Base-by-base conservation (phyloP, 2,888 invertebrate genomes). In the Volucella inflata region DNA sequence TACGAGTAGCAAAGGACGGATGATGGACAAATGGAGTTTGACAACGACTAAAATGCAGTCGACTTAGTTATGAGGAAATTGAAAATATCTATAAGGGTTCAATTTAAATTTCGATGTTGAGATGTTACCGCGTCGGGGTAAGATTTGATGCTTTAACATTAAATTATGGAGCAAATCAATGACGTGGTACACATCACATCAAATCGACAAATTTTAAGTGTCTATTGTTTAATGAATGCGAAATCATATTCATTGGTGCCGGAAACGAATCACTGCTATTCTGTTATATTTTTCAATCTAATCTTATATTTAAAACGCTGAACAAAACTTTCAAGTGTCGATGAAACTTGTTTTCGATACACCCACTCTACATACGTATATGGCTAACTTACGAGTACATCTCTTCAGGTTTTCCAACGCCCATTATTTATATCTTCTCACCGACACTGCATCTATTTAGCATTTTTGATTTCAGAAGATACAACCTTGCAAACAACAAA, bases 321-420 rank as follows among this genome's bases (percentile, higher is more conserved):
- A 10, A 44, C 38, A 68, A 65, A 59, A 77, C 71, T 51, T 51
- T 82, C 60, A 10, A 30, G 4, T 62, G 12, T 60, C 21, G 36
- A 59, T 14, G 46, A 21, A 42, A 60, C 51, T 40, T 36, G 53
- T 55, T 40, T 36, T 21, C 50, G 21, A n/a, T 14, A 8, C 40
- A 50, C 44, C 16, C 48, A 72, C 40, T 81, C 55, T 59, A 67
- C 62, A 80, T 72, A 30, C 30, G n/a, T 30, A 30, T 85, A 75
- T 55, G 71, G 70, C 67, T 55, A 68, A 57, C n/a, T n/a, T n/a
- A n/a, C n/a, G n/a, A n/a, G n/a, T n/a, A 72, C 44, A 76, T 85
- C 76, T 71, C 85, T 68, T 72, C 48, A 72, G 85, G 85, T 76
- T 38, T 76, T 81, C 80, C 67, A 76, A 76, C 84, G 81, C 84